Evolutionary conservation across 2,113 vertebrate species (phyloP), one percentile per base, ranked within the genome.

Genomic region (Chaenocephalus aceratus): DNA sequence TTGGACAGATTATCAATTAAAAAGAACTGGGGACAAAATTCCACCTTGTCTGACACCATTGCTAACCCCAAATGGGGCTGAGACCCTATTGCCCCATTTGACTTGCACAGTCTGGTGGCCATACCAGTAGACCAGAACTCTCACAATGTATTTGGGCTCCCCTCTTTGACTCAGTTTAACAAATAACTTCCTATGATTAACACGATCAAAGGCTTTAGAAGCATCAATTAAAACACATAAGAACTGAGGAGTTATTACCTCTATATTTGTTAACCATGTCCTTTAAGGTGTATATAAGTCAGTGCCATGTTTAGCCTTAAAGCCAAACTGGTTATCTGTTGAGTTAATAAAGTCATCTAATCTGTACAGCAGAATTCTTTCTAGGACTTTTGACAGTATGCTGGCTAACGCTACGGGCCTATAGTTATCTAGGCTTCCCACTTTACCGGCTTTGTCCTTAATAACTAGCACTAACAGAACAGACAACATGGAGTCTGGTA

Each of bases 391-490:
- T 63, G 49, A 61, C 58, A 80, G 36, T 14, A 69, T 58, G 3
- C 57, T 77, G 52, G 45, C 58, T 66, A 68, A 23, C 0, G 30
- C 30, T 30, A 30, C 4, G 30, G 30, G 41, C 68, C 68, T 52
- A 9, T 66, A 61, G 6, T 60, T 49, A 72, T 64, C 41, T 14
- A 23, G 3, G 21, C 57, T 80, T 26, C 52, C 46, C 10, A n/a
- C 3, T 26, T 60, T 51, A 15, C 23, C 57, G 46, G 70, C 51
- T 64, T 58, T 12, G 3, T 65, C 53, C 49, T 71, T 30, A 30
- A 30, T 71, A 10, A 49, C 63, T 36, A 68, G 57, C 7, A 75
- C 58, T 34, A 78, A 65, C 14, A 74, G 23, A 58, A 68, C 67
- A 77, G 59, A 26, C 34, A 45, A 16, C 60, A 59, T 41, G 13